These are phyloP conservation scores for Lepeophtheirus salmonis DNA, from an alignment of 1,140 invertebrate species.

Conservation along the genomic window DNA sequence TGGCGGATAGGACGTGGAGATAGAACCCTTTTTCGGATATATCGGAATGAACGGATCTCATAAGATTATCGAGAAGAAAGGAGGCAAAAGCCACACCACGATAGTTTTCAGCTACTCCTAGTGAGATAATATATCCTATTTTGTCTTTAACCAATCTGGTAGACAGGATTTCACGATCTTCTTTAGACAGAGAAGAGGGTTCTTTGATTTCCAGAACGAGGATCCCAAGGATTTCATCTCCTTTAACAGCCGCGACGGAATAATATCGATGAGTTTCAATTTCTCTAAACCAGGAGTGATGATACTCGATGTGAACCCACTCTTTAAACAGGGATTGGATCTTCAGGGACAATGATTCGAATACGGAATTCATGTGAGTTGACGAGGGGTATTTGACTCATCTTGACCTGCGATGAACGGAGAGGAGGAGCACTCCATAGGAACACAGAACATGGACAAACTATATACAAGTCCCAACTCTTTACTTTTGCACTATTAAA, in stretches of 20 bases:
- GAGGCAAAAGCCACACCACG: conserved; percentile 82
- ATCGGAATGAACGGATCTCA: conserved; percentile 34
- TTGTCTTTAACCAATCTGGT: conserved; percentile 51
- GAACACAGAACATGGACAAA: no score
- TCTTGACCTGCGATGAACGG: no score
- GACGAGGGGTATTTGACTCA: neutral
- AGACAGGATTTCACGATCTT: conserved; percentile 72
- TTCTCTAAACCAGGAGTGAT: conserved; percentile 79
- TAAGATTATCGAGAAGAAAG: conserved; percentile 64
- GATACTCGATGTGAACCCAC: conserved; percentile 72
- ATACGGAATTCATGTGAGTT: neutral
- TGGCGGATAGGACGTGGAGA: conserved; percentile 83
- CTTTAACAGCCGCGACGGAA: conserved; percentile 53
- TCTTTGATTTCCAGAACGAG: conserved; percentile 90
- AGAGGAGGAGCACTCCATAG: no score
- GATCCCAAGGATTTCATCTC: conserved; percentile 39
- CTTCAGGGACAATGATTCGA: conserved; percentile 17
- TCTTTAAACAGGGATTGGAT: conserved; percentile 39
- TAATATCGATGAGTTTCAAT: conserved; percentile 73
- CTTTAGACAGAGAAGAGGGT: conserved; percentile 58
- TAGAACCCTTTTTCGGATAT: conserved; percentile 77
- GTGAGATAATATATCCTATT: conserved; percentile 82
- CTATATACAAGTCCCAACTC: no score
- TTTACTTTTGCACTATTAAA: no score
- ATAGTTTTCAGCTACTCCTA: conserved; percentile 47